phyloP scores from a whole-genome alignment of 2,888 invertebrate genomes.

The Diloba caeruleocephala region DNA sequence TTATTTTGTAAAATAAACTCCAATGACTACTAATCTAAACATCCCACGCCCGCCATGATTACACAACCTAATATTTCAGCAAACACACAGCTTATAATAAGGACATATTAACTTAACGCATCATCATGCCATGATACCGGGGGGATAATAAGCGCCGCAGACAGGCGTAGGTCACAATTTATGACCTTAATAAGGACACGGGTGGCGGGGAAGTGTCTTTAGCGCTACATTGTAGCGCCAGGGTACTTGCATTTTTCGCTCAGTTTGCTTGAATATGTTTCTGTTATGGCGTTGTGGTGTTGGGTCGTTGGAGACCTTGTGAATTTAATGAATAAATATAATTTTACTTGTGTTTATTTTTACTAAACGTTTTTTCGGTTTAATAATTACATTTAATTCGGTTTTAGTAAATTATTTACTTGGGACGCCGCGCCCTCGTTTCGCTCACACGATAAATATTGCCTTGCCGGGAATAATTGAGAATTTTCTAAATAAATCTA shows the following conservation, averaged over 20 bases:
- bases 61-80: not conserved
- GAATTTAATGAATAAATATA: not conserved
- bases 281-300: not conserved
- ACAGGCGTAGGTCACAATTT: constrained; percentile 17
- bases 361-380: too few species aligned
- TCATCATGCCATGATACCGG: constrained; percentile 4
- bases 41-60: not conserved
- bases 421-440: too few species aligned
- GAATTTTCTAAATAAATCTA: too few species aligned
- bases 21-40: too few species aligned
- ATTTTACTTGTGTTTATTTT: not conserved
- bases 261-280: not conserved
- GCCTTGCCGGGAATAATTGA: too few species aligned
- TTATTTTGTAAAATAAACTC: too few species aligned
- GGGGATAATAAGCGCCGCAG: constrained; percentile 7
- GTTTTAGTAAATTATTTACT: too few species aligned
- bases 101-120: constrained; percentile 16
- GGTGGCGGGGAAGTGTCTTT: constrained; percentile 7
- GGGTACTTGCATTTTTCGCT: constrained; percentile 5
- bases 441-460: too few species aligned
- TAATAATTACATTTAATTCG: too few species aligned
- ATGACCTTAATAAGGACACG: constrained; percentile 37
- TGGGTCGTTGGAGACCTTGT: not conserved
- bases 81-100: constrained; percentile 2
- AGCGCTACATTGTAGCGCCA: constrained; percentile 6